These are phyloP conservation scores for Leptarthrus brevirostris DNA, from an alignment of 2,888 invertebrate genomes.

Conservation along the genomic window DNA sequence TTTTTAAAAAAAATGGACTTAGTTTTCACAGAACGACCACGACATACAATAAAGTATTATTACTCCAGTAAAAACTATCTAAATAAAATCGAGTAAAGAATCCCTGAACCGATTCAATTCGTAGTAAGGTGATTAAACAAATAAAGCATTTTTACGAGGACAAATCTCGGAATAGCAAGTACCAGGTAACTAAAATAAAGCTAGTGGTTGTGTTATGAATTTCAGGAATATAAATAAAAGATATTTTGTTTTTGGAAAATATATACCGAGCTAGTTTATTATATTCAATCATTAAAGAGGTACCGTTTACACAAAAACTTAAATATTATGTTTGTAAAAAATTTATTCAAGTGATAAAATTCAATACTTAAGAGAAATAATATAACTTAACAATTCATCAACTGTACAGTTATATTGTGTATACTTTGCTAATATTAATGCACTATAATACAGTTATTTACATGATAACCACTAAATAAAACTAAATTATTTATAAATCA, in stretches of 20 bases:
- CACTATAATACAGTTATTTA: background rate
- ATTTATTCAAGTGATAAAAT: conserved; percentile 41
- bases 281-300: background rate
- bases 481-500: conserved; percentile 26
- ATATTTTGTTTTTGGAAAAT: background rate
- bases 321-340: conserved; percentile 22
- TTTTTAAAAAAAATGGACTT: too few relatives aligned
- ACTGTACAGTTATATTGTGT: conserved; percentile 39
- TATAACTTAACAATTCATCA: conserved; percentile 37
- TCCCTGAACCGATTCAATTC: too few relatives aligned
- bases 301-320: conserved; percentile 8
- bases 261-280: conserved; percentile 21
- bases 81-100: too few relatives aligned
- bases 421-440: conserved; percentile 15
- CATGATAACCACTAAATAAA: conserved; percentile 15
- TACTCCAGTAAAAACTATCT: too few relatives aligned
- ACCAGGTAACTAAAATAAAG: too few relatives aligned
- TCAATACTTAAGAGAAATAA: conserved; percentile 18
- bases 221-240: too few relatives aligned
- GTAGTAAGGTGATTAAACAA: too few relatives aligned
- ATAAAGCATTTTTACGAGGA: too few relatives aligned
- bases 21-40: too few relatives aligned
- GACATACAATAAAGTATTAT: too few relatives aligned
- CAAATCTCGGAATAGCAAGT: too few relatives aligned
- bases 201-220: too few relatives aligned